Conservation (phyloP, 2,888 invertebrate species). For the Hydrotaea diabolus region DNA sequence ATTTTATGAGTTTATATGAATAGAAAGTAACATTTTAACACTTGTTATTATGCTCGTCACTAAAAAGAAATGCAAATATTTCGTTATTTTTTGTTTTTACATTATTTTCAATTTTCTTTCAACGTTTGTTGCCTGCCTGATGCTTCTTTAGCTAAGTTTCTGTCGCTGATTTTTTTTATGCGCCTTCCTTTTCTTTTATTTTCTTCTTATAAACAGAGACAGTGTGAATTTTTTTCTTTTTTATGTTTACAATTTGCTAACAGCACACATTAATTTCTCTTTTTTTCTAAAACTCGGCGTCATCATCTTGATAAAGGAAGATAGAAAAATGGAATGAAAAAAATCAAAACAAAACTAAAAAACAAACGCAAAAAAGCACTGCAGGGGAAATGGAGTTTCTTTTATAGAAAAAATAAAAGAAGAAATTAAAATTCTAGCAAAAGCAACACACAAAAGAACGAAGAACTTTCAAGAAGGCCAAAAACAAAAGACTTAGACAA, state of each 20-base stretch:
- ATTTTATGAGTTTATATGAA: constrained; percentile 47
- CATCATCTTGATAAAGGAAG: too few relatives aligned
- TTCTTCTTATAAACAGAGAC: too few relatives aligned
- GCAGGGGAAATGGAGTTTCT: too few relatives aligned
- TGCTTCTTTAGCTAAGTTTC: constrained; percentile 35
- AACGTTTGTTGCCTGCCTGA: constrained; percentile 34
- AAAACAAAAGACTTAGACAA: constrained; percentile 42
- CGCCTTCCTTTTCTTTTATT: background rate
- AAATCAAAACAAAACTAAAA: too few relatives aligned
- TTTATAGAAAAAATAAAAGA: too few relatives aligned
- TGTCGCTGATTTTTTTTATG: background rate
- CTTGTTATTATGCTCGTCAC: constrained; percentile 56
- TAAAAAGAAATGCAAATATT: constrained; percentile 61
- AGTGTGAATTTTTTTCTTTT: constrained; percentile 40
- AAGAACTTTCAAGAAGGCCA: background rate
- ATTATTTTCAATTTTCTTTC: constrained; percentile 5
- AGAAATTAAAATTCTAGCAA: too few relatives aligned
- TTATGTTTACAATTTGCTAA: background rate
- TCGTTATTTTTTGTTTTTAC: background rate
- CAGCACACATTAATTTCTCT: constrained; percentile 54
- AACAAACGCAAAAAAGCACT: too few relatives aligned
- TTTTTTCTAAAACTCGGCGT: background rate
- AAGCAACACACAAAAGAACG: too few relatives aligned
- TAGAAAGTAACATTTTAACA: constrained; percentile 63
- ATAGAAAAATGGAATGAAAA: too few relatives aligned